These are phyloP conservation scores for Drosophila ohnishii DNA, from an alignment of 1,140 invertebrate genomes.

Conservation along the genomic window DNA sequence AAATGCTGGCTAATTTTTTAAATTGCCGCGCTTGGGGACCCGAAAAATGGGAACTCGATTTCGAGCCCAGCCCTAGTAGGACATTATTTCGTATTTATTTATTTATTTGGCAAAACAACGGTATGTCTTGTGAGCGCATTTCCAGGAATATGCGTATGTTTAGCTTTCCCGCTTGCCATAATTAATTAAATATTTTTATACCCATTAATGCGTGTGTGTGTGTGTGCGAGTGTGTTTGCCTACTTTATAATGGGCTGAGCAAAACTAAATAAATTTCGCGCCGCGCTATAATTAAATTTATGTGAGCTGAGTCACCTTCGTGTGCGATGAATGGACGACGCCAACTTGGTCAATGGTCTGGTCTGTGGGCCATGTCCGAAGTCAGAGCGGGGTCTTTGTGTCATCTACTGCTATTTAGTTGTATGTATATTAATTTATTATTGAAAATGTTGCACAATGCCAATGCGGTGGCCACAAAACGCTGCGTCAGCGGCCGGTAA, in stretches of 20 bases:
- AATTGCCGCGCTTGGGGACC: conserved; percentile 41
- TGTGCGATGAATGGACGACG: conserved; percentile 58
- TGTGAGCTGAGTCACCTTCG: conserved; percentile 70
- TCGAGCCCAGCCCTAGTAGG: conserved; percentile 18
- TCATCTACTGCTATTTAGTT: conserved; percentile 47
- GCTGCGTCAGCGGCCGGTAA: conserved; percentile 62
- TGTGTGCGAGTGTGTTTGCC: conserved; percentile 30
- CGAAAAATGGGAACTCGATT: conserved; percentile 41
- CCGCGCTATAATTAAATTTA: conserved; percentile 78
- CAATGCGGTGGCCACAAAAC: conserved; percentile 29
- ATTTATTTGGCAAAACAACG: conserved; percentile 23
- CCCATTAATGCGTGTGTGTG: not conserved
- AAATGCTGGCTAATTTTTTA: conserved; percentile 65
- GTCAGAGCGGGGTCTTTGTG: conserved; percentile 41
- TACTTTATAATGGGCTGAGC: conserved; percentile 69
- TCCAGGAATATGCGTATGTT: conserved; percentile 61
- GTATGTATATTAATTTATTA: conserved; percentile 36
- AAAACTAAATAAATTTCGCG: conserved; percentile 78
- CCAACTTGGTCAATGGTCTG: conserved; percentile 69
- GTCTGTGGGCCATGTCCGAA: conserved; percentile 32
- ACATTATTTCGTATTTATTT: conserved; percentile 24
- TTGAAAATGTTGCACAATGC: conserved; percentile 50
- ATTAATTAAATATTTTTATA: conserved; percentile 77
- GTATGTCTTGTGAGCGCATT: conserved; percentile 38
- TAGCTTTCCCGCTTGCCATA: conserved; percentile 47